Evolutionary conservation across 2,888 invertebrate species (phyloP).

Genomic region (Amblyteles armatorius): DNA sequence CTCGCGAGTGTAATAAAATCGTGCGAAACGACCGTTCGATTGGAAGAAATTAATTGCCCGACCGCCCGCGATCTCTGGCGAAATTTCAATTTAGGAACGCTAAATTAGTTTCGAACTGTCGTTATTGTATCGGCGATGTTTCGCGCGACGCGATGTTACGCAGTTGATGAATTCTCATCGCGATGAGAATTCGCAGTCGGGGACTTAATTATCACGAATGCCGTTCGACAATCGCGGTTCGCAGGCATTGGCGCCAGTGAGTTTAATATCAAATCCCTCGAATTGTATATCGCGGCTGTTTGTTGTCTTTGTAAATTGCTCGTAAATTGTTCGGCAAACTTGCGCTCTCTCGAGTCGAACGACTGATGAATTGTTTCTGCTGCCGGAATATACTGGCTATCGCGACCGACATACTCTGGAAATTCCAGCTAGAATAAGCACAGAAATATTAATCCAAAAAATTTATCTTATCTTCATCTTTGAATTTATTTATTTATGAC

Average conservation of each 20-base stretch:
- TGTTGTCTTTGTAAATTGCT: no score
- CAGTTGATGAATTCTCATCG: not conserved
- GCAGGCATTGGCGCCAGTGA: no score
- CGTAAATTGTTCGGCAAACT: no score
- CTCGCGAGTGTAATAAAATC: conserved; percentile 10
- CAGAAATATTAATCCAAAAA: no score
- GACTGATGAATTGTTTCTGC: no score
- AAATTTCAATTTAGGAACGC: not conserved
- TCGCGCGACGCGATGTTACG: not conserved
- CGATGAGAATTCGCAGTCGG: not conserved
- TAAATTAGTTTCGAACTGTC: not conserved
- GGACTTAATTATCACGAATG: conserved; percentile 2
- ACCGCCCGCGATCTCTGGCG: not conserved
- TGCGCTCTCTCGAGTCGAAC: no score
- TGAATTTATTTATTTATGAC: no score
- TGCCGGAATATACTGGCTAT: not conserved
- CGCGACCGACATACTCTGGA: not conserved
- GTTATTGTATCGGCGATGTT: not conserved
- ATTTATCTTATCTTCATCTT: no score
- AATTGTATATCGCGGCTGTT: no score
- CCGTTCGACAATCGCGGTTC: not conserved
- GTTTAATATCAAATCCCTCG: no score
- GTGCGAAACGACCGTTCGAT: conserved; percentile 11
- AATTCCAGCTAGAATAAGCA: not conserved
- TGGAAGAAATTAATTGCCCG: conserved; percentile 11